Evolutionary conservation across 2,113 vertebrate species (phyloP).

Genomic region (Cyprinodon brontotheroides): DNA sequence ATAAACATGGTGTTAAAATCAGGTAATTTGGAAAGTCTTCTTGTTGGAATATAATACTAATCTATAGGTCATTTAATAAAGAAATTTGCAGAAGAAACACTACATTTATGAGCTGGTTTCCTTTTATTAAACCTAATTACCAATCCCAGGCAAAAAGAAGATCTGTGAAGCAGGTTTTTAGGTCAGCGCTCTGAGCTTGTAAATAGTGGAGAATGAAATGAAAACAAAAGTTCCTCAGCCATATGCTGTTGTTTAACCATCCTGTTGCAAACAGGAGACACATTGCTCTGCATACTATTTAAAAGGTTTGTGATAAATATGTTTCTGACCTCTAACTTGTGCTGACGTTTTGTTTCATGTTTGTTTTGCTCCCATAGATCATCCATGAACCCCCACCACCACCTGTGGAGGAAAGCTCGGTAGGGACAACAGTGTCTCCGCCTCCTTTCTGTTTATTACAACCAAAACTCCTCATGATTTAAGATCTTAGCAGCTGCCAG

Average conservation of each 20-base stretch:
- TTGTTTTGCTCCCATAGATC: constrained; percentile 63
- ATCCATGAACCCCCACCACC: constrained; percentile 82
- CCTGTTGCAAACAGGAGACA: constrained; percentile 46
- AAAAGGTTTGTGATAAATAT: constrained; percentile 25
- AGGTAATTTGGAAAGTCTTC: not conserved
- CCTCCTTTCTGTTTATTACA: constrained; percentile 16
- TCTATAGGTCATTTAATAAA: not conserved
- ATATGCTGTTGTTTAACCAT: constrained; percentile 63
- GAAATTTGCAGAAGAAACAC: not conserved
- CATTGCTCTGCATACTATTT: constrained; percentile 36
- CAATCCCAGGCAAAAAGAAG: constrained; percentile 40
- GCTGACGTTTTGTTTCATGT: constrained; percentile 10
- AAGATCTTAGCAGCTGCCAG: constrained; percentile 23
- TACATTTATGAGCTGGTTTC: constrained; percentile 20
- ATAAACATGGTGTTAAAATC: not conserved
- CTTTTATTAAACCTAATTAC: constrained; percentile 19
- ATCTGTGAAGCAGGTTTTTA: constrained; percentile 77
- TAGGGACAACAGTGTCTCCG: constrained; percentile 50
- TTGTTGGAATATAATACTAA: not conserved
- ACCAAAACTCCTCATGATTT: constrained; percentile 31
- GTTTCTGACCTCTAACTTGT: constrained; percentile 21
- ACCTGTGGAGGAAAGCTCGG: constrained; percentile 77
- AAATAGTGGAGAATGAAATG: constrained; percentile 35
- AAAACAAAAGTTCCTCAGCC: constrained; percentile 49
- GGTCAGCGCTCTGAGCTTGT: constrained; percentile 60